These are phyloP conservation scores for Holcopasites calliopsidis DNA, from an alignment of 1,140 invertebrate genomes.

Conservation along the genomic window DNA sequence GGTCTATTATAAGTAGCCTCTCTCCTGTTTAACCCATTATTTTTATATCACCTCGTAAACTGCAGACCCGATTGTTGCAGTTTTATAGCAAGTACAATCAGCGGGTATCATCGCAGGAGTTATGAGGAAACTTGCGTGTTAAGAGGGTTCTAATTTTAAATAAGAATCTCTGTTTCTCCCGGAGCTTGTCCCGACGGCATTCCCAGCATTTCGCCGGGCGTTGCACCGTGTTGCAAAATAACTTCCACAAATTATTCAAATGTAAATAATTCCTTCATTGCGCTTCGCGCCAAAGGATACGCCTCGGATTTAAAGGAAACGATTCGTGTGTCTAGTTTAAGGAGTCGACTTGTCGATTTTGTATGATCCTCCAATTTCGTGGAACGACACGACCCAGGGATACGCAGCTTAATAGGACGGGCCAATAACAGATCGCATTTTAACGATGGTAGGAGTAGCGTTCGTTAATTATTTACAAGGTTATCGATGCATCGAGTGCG, in stretches of 20 bases:
- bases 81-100: slow-evolving; percentile 41
- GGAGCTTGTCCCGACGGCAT: not conserved
- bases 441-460: slow-evolving; percentile 54
- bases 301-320: not conserved
- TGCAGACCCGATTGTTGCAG: slow-evolving; percentile 39
- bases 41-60: slow-evolving; percentile 55
- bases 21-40: slow-evolving; percentile 56
- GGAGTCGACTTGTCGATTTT: not conserved
- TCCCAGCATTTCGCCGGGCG: not conserved
- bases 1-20: slow-evolving; percentile 48
- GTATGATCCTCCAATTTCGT: slow-evolving; percentile 56
- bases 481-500: slow-evolving; percentile 63
- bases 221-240: not conserved
- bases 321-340: not conserved
- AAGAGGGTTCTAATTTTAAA: slow-evolving; percentile 19
- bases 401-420: slow-evolving; percentile 54
- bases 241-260: not conserved
- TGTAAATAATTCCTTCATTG: not conserved
- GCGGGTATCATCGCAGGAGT: not conserved
- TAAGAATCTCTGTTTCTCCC: not conserved
- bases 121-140: not conserved
- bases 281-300: not conserved
- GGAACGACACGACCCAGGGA: slow-evolving; percentile 42
- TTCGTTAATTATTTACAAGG: slow-evolving; percentile 71
- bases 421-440: slow-evolving; percentile 61